Evolutionary conservation across 1,140 invertebrate genomes (phyloP), one percentile per base, ranked within the genome.

Genomic region (Dinothrombium tinctorium): DNA sequence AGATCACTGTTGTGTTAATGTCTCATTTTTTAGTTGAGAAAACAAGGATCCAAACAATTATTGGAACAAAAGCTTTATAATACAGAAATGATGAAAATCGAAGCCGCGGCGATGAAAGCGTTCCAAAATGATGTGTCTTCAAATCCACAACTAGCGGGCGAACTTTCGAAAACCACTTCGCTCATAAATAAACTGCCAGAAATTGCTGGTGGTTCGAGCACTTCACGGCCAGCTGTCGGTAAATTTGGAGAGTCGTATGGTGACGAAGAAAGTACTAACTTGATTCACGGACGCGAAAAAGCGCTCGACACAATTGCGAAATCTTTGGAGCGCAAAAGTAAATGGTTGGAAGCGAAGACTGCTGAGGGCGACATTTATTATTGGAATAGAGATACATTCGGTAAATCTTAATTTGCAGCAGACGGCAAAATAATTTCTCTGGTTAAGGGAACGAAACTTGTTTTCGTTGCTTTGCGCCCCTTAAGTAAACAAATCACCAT

Each of bases 31-130:
- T n/a, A n/a, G n/a, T n/a, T n/a, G n/a, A n/a, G n/a, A n/a, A n/a
- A n/a, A n/a, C n/a, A n/a, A n/a, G n/a, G n/a, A n/a, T n/a, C n/a
- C n/a, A n/a, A n/a, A n/a, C n/a, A n/a, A n/a, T n/a, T n/a, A n/a
- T n/a, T n/a, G n/a, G n/a, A n/a, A n/a, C n/a, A n/a, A n/a, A n/a
- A n/a, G n/a, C n/a, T n/a, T n/a, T 66, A 77, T 47, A 74, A 83
- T 53, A 59, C 68, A 46, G 73, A 84, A 33, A 69, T 92, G 46
- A 71, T 72, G 43, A 74, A 77, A 59, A 89, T 94, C 74, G 83
- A 94, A 63, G 69, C 68, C 52, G 77, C 74, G 5, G 80, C 77
- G 0, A 67, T 83, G 70, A 69, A 69, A 51, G 76, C 79, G 0
- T 84, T 82, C 51, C 56, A 75, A 35, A 77, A 73, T 55, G 80